Evolutionary conservation across 2,113 vertebrate species (phyloP).

Genomic region (Bujurquina vittata): DNA sequence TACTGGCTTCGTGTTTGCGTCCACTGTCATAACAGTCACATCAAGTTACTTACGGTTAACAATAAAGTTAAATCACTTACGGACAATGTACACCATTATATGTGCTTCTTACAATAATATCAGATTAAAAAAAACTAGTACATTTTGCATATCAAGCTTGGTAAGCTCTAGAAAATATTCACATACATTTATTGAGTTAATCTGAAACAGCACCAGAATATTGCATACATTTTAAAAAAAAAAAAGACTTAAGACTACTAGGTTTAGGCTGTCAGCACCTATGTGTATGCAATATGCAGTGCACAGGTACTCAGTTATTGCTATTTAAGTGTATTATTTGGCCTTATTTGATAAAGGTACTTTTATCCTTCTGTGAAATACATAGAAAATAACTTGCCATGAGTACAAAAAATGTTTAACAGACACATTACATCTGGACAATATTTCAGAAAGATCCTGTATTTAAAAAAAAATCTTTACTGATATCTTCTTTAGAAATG

Average conservation of each 20-base stretch:
- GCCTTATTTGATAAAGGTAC: conserved; percentile 8
- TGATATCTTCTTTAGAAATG: neutral
- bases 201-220: conserved; percentile 73
- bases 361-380: conserved; percentile 18
- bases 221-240: conserved; percentile 57
- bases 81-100: conserved; percentile 55
- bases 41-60: conserved; percentile 35
- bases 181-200: conserved; percentile 66
- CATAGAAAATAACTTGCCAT: neutral
- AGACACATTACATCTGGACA: neutral
- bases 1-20: conserved; percentile 49
- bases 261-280: conserved; percentile 62
- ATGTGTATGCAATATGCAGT: conserved; percentile 56
- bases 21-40: conserved; percentile 27
- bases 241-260: conserved; percentile 44
- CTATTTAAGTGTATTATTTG: conserved; percentile 45
- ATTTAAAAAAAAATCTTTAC: neutral
- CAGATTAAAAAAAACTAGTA: conserved; percentile 60
- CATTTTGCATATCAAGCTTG: conserved; percentile 70
- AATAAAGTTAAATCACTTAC: conserved; percentile 55
- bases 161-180: conserved; percentile 69
- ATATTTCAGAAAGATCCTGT: conserved; percentile 23
- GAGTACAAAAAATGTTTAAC: conserved; percentile 27
- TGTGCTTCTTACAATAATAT: conserved; percentile 60
- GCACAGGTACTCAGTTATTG: conserved; percentile 69